Evolutionary conservation across 2,888 invertebrate genomes (phyloP).

Genomic region (Neoitamus cyanurus): DNA sequence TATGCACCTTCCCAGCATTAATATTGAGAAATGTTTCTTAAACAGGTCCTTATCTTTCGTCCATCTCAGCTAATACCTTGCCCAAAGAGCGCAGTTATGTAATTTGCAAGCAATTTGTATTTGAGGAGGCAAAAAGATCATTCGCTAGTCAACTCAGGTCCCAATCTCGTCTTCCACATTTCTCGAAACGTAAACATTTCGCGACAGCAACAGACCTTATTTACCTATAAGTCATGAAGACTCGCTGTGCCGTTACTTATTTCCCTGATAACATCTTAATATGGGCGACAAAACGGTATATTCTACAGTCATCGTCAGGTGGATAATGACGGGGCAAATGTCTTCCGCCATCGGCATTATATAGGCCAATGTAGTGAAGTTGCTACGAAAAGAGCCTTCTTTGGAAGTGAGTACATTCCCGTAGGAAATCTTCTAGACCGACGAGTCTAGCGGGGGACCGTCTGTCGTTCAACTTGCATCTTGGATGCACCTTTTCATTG

Average conservation of each 20-base stretch:
- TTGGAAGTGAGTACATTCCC: neutral
- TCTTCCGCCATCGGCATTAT: neutral
- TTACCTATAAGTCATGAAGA: slow-evolving; percentile 16
- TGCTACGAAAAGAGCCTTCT: neutral
- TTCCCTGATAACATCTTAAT: slow-evolving; percentile 21
- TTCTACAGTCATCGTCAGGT: neutral
- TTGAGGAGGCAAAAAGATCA: neutral
- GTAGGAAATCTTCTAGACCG: neutral
- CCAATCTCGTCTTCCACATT: neutral
- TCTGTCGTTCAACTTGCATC: neutral
- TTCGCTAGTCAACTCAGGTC: neutral
- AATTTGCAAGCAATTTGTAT: neutral
- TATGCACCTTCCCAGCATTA: too few relatives aligned
- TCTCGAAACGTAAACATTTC: neutral
- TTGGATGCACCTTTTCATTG: slow-evolving; percentile 11
- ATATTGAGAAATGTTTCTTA: neutral
- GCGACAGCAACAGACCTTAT: neutral
- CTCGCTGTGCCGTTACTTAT: neutral
- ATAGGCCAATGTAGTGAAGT: neutral
- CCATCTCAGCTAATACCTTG: neutral
- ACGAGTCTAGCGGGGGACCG: neutral
- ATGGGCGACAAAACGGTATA: slow-evolving; percentile 16
- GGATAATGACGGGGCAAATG: slow-evolving; percentile 3
- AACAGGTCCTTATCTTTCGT: neutral
- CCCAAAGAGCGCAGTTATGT: neutral